Base-by-base conservation (phyloP, 2,797 vertebrate species). In the Limosa lapponica region DNA sequence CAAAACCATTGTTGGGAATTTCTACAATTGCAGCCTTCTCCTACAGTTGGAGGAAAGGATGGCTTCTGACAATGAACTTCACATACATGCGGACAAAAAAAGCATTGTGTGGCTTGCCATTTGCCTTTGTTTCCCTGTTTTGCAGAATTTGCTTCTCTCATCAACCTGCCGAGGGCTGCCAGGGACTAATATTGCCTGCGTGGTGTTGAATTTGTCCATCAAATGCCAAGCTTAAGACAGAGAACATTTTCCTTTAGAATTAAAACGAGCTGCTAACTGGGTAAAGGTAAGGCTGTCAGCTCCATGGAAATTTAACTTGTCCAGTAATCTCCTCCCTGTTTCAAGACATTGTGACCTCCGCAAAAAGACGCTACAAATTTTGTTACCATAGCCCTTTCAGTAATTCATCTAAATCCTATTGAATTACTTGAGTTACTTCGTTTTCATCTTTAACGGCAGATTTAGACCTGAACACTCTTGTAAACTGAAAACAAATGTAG, bases 41-140 rank as follows among this genome's bases (percentile, higher is more conserved):
- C 64, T 32, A 8, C 52, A 59, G 59, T 30, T 74, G 92, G 64
- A 90, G 92, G 83, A 89, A 95, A 96, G 71, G 81, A 52, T 46
- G 72, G 71, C 82, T 74, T 92, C 72, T 96, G 90, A 96, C 96
- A 96, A 93, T 92, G 90, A 81, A 96, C 61, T 83, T 95, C 93
- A 94, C 87, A 95, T 67, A 80, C 2, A 5, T 32, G 37, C 9
- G 5, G 81, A 96, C 95, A 97, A 95, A 69, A 92, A 87, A 34
- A 16, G 54, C 87, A 77, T 95, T 95, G 90, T 96, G 79, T 51
- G 52, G 24, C 57, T 85, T 79, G 46, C 78, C 58, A 62, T n/a
- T 92, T 58, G 96, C 84, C 84, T 96, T 96, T 97, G 96, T 96
- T 95, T 95, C 87, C 88, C 82, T 94, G 95, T 94, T 94, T 90